A percentile compares a stretch with the other conserved stretches of the same genome.
These are phyloP conservation scores for Lingula anatina DNA, from an alignment of 2,888 invertebrate genomes.

Conservation along the genomic window DNA sequence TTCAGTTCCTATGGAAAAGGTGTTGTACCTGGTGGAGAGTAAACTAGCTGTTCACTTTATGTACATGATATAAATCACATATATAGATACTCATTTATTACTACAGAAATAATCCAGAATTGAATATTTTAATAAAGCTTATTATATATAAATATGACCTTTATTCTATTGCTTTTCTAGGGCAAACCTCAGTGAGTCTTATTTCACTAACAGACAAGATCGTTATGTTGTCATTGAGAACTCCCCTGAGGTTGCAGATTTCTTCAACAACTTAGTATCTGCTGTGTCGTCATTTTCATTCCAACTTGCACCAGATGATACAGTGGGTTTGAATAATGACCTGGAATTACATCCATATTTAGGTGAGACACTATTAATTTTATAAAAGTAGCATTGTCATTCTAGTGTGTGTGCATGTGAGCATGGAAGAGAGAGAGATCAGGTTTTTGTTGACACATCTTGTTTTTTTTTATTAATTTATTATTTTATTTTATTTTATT, in stretches of 20 bases:
- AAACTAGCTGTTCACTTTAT: no score
- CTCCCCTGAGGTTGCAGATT: constrained; percentile 69
- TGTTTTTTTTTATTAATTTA: no score
- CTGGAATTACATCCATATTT: constrained; percentile 63
- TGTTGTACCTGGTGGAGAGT: no score
- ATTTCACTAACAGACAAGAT: constrained; percentile 96
- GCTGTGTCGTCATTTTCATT: constrained; percentile 62
- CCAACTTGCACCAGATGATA: constrained; percentile 55
- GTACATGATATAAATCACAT: no score
- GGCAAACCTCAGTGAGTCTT: constrained; percentile 95
- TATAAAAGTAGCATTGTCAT: neutral
- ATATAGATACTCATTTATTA: no score
- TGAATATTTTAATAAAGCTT: no score
- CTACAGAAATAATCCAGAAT: no score
- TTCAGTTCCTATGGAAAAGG: no score
- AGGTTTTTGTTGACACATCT: no score
- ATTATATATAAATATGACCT: constrained; percentile 1
- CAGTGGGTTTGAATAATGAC: constrained; percentile 52
- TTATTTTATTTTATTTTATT: no score
- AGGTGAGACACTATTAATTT: neutral
- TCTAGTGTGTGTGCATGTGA: no score
- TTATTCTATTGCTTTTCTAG: constrained; percentile 56
- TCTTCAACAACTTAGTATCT: constrained; percentile 71
- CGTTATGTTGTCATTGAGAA: constrained; percentile 86
- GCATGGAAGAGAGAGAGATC: no score